Conservation (phyloP, 2,888 invertebrate genomes). For the Ctena decussata region DNA sequence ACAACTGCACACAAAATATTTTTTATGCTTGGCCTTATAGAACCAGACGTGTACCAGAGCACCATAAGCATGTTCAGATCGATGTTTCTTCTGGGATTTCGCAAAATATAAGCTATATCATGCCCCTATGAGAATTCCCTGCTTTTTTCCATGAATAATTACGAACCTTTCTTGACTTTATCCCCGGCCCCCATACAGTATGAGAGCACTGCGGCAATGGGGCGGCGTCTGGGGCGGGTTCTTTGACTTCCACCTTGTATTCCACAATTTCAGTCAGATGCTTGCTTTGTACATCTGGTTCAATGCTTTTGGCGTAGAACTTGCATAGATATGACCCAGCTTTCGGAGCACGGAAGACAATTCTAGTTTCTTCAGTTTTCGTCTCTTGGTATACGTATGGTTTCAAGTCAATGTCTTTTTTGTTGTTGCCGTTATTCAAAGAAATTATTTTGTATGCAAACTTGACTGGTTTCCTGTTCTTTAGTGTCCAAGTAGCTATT, state of each 20-base stretch:
- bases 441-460: constrained; percentile 62
- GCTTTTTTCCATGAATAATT: too few relatives aligned
- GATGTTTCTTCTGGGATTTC: too few relatives aligned
- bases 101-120: too few relatives aligned
- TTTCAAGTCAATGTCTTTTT: constrained; percentile 60
- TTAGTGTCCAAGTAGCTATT: constrained; percentile 68
- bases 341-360: constrained; percentile 67
- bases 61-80: too few relatives aligned
- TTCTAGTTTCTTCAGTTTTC: constrained; percentile 64
- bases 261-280: constrained; percentile 70
- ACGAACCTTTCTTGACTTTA: constrained; percentile 55
- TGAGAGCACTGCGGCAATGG: constrained; percentile 70
- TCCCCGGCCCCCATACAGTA: constrained; percentile 71
- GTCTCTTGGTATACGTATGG: constrained; percentile 68
- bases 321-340: constrained; percentile 66
- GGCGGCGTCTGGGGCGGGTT: constrained; percentile 68
- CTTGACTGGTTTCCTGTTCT: constrained; percentile 66
- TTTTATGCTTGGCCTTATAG: too few relatives aligned
- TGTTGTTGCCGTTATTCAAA: constrained; percentile 20
- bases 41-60: too few relatives aligned
- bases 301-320: constrained; percentile 68
- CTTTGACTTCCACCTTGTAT: constrained; percentile 68
- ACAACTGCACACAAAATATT: too few relatives aligned
- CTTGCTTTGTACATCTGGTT: constrained; percentile 54
- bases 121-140: too few relatives aligned